Base-by-base conservation (phyloP, 2,113 vertebrate species). In the Corythoichthys intestinalis region DNA sequence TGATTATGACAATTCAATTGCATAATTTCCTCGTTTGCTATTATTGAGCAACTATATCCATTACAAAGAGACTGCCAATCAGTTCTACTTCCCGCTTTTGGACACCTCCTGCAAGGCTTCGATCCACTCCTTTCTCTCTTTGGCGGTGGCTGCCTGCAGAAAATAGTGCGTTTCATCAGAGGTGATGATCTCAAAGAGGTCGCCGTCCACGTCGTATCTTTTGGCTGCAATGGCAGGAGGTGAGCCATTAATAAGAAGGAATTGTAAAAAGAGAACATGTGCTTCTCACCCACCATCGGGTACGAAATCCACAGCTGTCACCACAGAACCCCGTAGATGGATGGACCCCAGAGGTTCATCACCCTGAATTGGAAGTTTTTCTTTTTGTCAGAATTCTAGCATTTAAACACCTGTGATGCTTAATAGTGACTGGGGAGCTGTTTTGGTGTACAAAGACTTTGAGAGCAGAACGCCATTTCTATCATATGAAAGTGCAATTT, bases 181-280 rank as follows among this genome's bases (percentile, higher is more conserved):
- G 4, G 97, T 96, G 90, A 99, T 99, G 90, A 99, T 95, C 91
- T 99, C 97, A 88, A 99, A 99, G 58, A 98, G 92, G 80, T 98
- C 94, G 44, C 94, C 96, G 0, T 94, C 93, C 28, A 86, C 71
- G 0, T 96, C 95, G 3, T 88, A 85, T 73, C 89, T 97, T 88
- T 93, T 98, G 74, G 92, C 96, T 98, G 79, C 20, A 63, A 66
- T 1, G 39, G 69, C 57, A 6, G 6, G 15, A 64, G 1, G 6
- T 4, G 52, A 59, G 41, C 52, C 50, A 78, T 6, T 9, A 0
- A 6, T 37, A 5, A 70, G 66, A 12, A 17, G 37, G 72, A 71
- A 7, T 3, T 10, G n/a, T 48, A 48, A 67, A 49, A 28, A 13
- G 4, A 20, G 5, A 17, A 6, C n/a, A 38, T 61, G 20, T 64